Evolutionary conservation across 1,140 invertebrate genomes (phyloP), one percentile per base, ranked within the genome.

Genomic region (Drosophila paulistorum): DNA sequence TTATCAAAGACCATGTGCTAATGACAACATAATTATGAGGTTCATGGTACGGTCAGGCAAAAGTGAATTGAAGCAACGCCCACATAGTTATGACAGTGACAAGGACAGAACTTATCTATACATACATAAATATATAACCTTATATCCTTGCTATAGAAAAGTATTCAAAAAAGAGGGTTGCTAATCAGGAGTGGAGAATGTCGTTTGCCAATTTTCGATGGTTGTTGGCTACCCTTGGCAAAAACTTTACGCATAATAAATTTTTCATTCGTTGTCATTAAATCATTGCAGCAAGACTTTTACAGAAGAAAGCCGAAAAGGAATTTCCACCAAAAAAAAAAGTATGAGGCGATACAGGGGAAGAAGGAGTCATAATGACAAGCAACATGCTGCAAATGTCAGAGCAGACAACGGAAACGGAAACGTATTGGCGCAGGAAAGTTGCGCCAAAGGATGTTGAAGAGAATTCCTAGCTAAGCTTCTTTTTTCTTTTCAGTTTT

Each of bases 81-180:
- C 83, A 87, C 83, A 77, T 69, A 79, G 79, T 86, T 86, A 83
- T 86, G 83, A 86, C 79, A 87, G 71, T 87, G 83, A 87, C 83
- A 87, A 76, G 77, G 67, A 67, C 62, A 61, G 45, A 59, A 45
- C 45, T 17, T 48, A 48, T 48, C 45, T 48, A 60, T 42, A 54
- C 62, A 60, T 42, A 37, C 35, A 39, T 7, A 54, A 59, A 60
- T 42, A 37, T 48, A 39, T 7, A 60, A 13, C 9, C 23, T 13
- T 20, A 7, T 35, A n/a, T 58, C 13, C 26, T 33, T 35, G 5
- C 17, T 54, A 41, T 39, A 23, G 41, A 23, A 17, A 58, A 51
- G 41, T 65, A 55, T 39, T 70, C 58, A 60, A 69, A 60, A 69
- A 57, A 65, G 51, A 37, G 63, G 65, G 62, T 65, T 70, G 81